Conservation (phyloP, 2,888 invertebrate genomes). For the Nasonovia ribisnigri region DNA sequence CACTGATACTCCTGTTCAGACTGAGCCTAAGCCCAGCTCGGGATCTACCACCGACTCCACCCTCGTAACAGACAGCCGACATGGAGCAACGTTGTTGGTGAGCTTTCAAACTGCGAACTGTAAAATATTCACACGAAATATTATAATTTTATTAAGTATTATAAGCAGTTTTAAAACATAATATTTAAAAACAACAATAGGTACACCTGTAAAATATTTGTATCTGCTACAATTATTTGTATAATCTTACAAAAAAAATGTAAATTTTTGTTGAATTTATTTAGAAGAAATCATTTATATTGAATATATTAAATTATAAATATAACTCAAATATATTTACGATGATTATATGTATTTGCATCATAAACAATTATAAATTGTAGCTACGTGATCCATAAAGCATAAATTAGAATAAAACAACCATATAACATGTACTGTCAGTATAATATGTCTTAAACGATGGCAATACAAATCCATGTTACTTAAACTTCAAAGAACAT, state of each 20-base stretch:
- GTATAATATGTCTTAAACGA: background rate
- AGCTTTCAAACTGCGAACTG: conserved; percentile 46
- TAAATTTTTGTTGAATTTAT: background rate
- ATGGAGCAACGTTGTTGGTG: conserved; percentile 47
- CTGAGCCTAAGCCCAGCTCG: conserved; percentile 75
- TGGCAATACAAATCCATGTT: background rate
- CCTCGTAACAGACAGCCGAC: conserved; percentile 62
- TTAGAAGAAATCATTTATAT: background rate
- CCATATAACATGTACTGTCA: background rate
- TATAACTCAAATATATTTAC: background rate
- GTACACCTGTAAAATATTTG: background rate
- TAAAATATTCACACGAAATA: background rate
- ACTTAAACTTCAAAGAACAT: background rate
- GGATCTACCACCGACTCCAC: conserved; percentile 69
- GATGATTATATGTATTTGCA: background rate
- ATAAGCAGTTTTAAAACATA: background rate
- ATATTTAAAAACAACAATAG: background rate
- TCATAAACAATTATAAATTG: background rate
- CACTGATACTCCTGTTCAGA: conserved; percentile 74
- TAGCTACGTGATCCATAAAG: background rate
- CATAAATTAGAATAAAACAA: background rate
- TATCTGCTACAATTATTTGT: background rate
- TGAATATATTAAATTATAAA: background rate
- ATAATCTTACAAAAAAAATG: background rate
- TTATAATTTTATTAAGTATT: background rate